These are phyloP conservation scores for Xiphydria camelus DNA, from an alignment of 2,888 invertebrate genomes.

Conservation along the genomic window DNA sequence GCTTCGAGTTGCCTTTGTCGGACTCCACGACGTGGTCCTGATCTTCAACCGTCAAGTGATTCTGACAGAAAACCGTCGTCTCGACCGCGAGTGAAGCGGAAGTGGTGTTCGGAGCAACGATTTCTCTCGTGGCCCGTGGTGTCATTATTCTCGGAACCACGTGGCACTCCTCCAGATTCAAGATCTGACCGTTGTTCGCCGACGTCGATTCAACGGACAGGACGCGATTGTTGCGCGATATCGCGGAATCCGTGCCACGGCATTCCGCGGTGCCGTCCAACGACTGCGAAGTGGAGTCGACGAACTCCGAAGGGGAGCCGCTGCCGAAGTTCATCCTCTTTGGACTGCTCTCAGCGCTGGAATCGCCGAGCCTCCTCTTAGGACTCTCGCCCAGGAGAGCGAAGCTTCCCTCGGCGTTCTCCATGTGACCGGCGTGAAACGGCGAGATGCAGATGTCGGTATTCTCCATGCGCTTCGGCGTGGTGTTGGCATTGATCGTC, in stretches of 20 bases:
- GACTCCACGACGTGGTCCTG: constrained; percentile 13
- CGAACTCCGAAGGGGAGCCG: constrained; percentile 21
- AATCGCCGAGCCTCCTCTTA: constrained; percentile 45
- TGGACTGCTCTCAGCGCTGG: constrained; percentile 48
- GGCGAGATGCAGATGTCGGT: constrained; percentile 42
- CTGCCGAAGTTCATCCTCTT: constrained; percentile 42
- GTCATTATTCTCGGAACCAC: constrained; percentile 47
- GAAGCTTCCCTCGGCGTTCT: constrained; percentile 41
- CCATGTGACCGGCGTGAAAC: constrained; percentile 42
- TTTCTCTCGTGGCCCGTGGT: constrained; percentile 21
- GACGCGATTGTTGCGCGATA: constrained; percentile 30
- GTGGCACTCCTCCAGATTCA: constrained; percentile 50
- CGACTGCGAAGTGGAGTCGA: constrained; percentile 9
- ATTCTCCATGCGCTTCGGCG: constrained; percentile 32
- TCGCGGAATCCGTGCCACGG: constrained; percentile 1
- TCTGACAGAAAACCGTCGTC: neutral
- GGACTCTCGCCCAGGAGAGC: constrained; percentile 45
- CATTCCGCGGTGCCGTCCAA: constrained; percentile 12
- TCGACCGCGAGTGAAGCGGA: neutral
- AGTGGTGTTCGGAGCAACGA: neutral
- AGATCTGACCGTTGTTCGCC: constrained; percentile 41
- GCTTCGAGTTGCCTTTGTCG: constrained; percentile 38
- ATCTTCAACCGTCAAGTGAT: neutral
- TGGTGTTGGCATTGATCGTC: constrained; percentile 30
- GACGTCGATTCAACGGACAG: constrained; percentile 44